Conservation (phyloP, 2,113 vertebrate genomes). For the Sturnus vulgaris region DNA sequence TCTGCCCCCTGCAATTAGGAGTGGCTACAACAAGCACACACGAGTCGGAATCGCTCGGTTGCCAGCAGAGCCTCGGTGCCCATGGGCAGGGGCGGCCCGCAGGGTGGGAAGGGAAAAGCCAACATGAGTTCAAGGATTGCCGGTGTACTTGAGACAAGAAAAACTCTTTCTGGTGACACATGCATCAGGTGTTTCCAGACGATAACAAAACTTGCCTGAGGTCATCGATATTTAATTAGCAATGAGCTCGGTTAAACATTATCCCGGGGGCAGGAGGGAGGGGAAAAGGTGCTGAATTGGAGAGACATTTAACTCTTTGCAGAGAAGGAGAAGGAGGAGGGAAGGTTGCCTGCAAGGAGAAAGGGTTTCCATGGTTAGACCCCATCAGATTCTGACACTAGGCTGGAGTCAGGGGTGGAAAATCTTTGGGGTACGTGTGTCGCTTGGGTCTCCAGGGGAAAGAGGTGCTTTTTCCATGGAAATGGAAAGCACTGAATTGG, state of each 20-base stretch:
- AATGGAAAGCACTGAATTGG: neutral
- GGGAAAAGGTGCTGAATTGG: neutral
- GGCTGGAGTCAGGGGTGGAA: neutral
- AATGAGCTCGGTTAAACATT: conserved; percentile 59
- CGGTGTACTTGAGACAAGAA: conserved; percentile 40
- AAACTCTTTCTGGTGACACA: conserved; percentile 56
- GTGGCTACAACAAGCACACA: neutral
- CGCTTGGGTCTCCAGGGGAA: neutral
- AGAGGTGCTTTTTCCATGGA: neutral
- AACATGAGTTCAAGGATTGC: conserved; percentile 16
- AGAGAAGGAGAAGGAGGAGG: neutral
- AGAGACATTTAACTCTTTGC: conserved; percentile 50
- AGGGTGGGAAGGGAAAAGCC: neutral
- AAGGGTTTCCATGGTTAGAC: neutral
- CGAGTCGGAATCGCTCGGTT: accelerated
- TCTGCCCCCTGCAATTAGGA: neutral
- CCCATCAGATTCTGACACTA: neutral
- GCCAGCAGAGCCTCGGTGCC: neutral
- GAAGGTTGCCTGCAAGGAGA: neutral
- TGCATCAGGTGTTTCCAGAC: conserved; percentile 62
- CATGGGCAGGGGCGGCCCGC: accelerated
- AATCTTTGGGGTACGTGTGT: neutral
- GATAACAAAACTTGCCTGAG: conserved; percentile 65
- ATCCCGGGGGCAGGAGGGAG: conserved; percentile 7
- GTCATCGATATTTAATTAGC: conserved; percentile 68